Base-by-base conservation (phyloP, 2,888 invertebrate species). In the Cantharis lateralis region DNA sequence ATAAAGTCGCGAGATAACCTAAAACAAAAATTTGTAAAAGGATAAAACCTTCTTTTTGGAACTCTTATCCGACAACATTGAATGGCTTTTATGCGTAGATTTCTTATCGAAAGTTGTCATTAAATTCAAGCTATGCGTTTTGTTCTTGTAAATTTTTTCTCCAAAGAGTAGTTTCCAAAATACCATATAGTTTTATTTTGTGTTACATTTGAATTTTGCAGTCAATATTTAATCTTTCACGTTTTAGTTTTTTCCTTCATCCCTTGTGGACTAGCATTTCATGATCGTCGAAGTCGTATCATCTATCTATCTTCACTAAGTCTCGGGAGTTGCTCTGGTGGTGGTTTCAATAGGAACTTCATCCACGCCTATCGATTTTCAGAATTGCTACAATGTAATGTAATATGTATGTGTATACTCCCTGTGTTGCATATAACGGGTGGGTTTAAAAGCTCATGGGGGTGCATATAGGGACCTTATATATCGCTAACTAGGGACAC, bases 301-400 rank as follows among this genome's bases (percentile, higher is more conserved):
- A 73, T 73, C 71, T 70, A 73, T 73, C 73, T 77, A 73, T 73
- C 73, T 77, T 73, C 72, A 61, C 28, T 68, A 73, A 77, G 73
- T 70, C 72, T 62, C 24, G 69, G 69, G 69, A 72, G 70, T 68
- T 64, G 68, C 75, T 71, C 62, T 69, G 68, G 68, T 73, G 73
- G 73, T 73, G 71, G 75, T 77, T 77, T 77, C 76, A 77, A 77
- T 77, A 77, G 73, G 71, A 76, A 76, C 76, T 73, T 70, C 73
- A 73, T 73, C 69, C 69, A 61, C 73, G 63, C 48, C 62, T 77
- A 77, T 77, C 76, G 76, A 77, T 77, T 77, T 77, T 71, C 73
- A 62, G 68, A 73, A 26, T 64, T 70, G 24, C 64, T 73, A 71
- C 66, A 77, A 28, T 68, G 62, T 62, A 68, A 73, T 61, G 24